These are phyloP conservation scores for Stichopus horrens DNA, from an alignment of 53 echinoderm and acorn worm species.

Conservation along the genomic window DNA sequence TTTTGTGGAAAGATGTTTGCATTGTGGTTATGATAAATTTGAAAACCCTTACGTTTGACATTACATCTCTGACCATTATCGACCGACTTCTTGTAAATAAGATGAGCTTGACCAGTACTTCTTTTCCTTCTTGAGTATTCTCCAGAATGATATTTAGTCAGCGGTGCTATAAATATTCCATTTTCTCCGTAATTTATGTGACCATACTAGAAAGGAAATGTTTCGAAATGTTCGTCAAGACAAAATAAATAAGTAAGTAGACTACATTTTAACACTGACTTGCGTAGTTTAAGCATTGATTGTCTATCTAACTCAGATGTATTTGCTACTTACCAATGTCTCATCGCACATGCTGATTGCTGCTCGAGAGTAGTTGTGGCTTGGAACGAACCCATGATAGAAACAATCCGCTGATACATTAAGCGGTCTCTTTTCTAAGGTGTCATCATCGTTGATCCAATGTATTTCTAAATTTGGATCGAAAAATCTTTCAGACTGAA, in stretches of 20 bases:
- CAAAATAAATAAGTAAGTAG: no score
- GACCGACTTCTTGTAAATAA: not conserved
- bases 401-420: conserved; percentile 12
- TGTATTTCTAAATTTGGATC: conserved; percentile 11
- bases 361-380: conserved; percentile 16
- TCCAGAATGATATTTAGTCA: not conserved
- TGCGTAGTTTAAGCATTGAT: no score
- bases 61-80: not conserved
- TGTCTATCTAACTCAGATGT: no score
- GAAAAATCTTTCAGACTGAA: conserved; percentile 6
- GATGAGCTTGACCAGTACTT: not conserved
- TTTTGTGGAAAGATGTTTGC: no score
- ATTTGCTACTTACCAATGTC: not conserved
- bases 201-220: not conserved
- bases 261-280: no score
- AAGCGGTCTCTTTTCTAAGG: not conserved
- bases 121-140: conserved; percentile 11
- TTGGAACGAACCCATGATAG: conserved; percentile 8
- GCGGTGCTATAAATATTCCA: conserved; percentile 5
- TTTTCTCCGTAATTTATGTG: not conserved
- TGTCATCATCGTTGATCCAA: not conserved
- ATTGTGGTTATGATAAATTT: no score
- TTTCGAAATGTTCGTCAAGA: no score
- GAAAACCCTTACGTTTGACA: conserved; percentile 28
- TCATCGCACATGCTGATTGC: conserved; percentile 9